Evolutionary conservation across 2,888 invertebrate species (phyloP), one percentile per base, ranked within the genome.

Genomic region (Pandemis corylana): DNA sequence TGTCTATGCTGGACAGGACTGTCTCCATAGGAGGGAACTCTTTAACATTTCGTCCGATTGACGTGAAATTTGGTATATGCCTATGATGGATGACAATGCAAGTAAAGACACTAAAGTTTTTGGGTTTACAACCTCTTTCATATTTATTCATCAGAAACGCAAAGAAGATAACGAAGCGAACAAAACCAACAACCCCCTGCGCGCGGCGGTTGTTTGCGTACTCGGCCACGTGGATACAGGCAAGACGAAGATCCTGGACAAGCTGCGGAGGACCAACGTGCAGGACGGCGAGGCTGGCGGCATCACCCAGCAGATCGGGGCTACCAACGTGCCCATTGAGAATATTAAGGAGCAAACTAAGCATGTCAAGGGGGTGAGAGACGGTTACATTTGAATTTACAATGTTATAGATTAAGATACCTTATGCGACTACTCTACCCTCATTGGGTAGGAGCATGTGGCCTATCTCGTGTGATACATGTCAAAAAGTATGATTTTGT

Each of bases 271-370:
- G 63, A 98, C 98, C 0, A 97, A 98, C 85, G 98, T 98, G 0
- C 98, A 98, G 87, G 98, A 98, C 80, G 97, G 98, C 0, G 99
- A 99, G 94, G 99, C 99, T 2, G 99, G 99, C 63, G 99, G 99
- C 78, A 99, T 99, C 78, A 99, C 99, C 0, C 99, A 99, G 89
- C 99, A 99, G 94, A 99, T 99, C 81, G 99, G 99, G 77, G 99
- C 99, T 20, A 99, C 99, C 7, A 99, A 99, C 92, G 99, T 99
- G 41, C 99, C 99, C 3, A 97, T 98, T 75, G 98, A 98, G 71
- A 99, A 99, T 64, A 98, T 99, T 80, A 97, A 97, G 85, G 99
- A 99, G 80, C 98, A 99, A 87, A 98, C 98, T 12, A 98, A 96
- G 90, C 97, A 98, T 93, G 98, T 99, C 12, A 98, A 98, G 94